Evolutionary conservation across 2,113 vertebrate species (phyloP), one percentile per base, ranked within the genome.

Genomic region (Raphicerus campestris): DNA sequence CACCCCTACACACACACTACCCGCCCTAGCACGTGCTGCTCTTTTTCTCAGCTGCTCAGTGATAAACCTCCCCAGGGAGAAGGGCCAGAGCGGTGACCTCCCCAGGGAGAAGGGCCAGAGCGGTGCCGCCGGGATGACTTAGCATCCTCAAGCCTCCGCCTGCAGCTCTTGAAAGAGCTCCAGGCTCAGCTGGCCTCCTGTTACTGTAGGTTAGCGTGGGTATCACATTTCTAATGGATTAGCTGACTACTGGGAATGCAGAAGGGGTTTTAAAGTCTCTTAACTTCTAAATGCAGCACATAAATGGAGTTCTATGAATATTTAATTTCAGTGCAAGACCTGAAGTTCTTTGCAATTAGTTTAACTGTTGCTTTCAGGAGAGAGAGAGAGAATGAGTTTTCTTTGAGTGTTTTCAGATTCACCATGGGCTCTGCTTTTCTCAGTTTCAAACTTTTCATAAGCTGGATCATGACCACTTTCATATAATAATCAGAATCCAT

Each of bases 211-310:
- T 97, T 98, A 94, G 84, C 93, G 13, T 66, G 95, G 89, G 90
- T 98, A 96, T 98, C 98, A 97, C 51, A 91, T 98, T 98, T 98
- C 98, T 98, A 98, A 98, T 98, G 97, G 98, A 98, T 98, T 98
- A 97, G 92, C 60, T 98, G 96, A 98, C 96, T 97, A 78, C 95
- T 98, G 97, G 95, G 98, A 97, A 98, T 98, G 96, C 97, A 92
- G 96, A 97, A 98, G 86, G 82, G 98, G 97, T 98, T 98, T 98
- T 91, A 97, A 96, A 98, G 97, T 98, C 96, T 98, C 98, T 98
- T 98, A 96, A 97, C 97, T 98, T 98, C 98, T 97, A 98, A 97
- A 98, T 97, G 87, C 97, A 98, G 97, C 95, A 92, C 97, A 92
- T 96, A 97, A 98, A 98, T 98, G 97, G 98, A 97, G 47, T 96